Evolutionary conservation across 1,140 invertebrate species (phyloP), one percentile per base, ranked within the genome.

Genomic region (Trichonephila clavata): DNA sequence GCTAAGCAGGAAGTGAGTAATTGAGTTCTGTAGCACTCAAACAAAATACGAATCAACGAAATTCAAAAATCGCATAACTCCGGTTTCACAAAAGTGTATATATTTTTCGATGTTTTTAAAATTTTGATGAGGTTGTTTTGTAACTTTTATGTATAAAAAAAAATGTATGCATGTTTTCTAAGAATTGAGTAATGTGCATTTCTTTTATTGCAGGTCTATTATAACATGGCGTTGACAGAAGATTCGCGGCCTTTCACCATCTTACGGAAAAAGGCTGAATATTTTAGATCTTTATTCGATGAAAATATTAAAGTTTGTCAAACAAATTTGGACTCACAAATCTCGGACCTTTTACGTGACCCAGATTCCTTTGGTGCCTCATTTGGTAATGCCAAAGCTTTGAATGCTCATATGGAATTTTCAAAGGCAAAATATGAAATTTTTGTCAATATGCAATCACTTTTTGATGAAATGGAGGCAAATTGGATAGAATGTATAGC

Each of bases 331-430:
- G 39, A 88, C 24, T 65, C 60, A 8, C 27, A 65, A 88, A 88
- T 88, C 18, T 50, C 86, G 0, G 61, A 39, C 18, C 63, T 88
- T 24, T 14, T 88, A 21, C 39, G 86, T 27, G 63, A 88, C 50
- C 86, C 86, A 5, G 86, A 88, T 39, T 88, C 86, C 27, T 39
- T 88, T 1, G 61, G n/a, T 18, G 20, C 10, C 2, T 88, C 86
- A n/a, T n/a, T 18, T 71, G 8, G n/a, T 43, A 14, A 13, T 43
- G 63, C 24, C 16, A 88, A 43, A 14, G 27, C 43, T 21, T 10
- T 60, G 21, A 68, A 65, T 71, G 86, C 86, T 21, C 86, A 88
- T 43, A 57, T 88, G 61, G 86, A 88, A 59, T 88, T 88, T 21
- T 88, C 86, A 39, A 88, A 65, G 21, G 86, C 86, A 21, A 88